Evolutionary conservation across 1,140 invertebrate species (phyloP).

Genomic region (Drosophila rufa): DNA sequence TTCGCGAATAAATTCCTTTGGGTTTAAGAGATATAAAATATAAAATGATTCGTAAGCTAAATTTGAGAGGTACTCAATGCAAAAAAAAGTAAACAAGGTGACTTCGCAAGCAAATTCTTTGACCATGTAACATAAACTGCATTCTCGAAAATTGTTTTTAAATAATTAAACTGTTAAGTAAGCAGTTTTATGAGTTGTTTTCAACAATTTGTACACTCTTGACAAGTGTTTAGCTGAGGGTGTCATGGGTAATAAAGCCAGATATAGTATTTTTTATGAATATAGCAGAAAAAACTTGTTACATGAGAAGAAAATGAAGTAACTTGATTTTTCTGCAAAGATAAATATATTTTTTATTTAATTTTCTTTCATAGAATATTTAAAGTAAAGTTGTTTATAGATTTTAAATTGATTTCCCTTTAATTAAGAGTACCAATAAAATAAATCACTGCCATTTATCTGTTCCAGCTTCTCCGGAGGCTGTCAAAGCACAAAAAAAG

Average conservation of each 20-base stretch:
- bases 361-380: too few species aligned
- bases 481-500: background rate
- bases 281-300: background rate
- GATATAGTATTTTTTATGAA: background rate
- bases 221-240: background rate
- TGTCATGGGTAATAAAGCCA: background rate
- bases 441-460: background rate
- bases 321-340: too few species aligned
- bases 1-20: background rate
- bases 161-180: background rate
- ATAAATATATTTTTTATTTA: background rate
- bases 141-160: background rate
- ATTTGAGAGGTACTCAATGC: background rate
- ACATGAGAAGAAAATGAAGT: background rate
- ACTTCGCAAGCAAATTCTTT: conserved; percentile 1
- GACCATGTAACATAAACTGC: background rate
- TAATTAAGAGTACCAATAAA: too few species aligned
- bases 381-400: too few species aligned
- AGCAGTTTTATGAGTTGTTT: background rate
- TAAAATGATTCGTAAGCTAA: background rate
- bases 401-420: too few species aligned
- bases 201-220: background rate
- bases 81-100: too few species aligned
- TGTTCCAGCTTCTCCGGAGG: background rate
- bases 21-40: background rate